Evolutionary conservation across 2,797 vertebrate species (phyloP), one percentile per base, ranked within the genome.

Genomic region (Sebastes ruberrimus): DNA sequence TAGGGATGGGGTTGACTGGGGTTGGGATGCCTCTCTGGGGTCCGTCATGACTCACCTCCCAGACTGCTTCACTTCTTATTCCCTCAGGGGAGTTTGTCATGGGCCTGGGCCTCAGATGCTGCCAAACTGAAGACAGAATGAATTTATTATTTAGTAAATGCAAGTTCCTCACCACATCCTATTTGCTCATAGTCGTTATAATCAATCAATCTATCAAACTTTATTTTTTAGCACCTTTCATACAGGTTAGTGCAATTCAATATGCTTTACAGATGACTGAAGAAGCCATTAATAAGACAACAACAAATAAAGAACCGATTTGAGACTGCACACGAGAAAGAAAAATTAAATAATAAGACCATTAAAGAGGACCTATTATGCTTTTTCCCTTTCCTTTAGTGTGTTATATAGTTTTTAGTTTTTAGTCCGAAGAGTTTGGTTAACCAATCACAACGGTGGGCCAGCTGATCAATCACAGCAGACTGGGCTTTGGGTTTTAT

Each of bases 41-140:
- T 33, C 63, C 3, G 0, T 25, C 18, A 70, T 86, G 88, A 92
- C 80, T 93, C 78, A 81, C 30, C 71, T 83, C 80, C 79, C 57
- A 71, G 64, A 78, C 65, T 72, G 74, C 79, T 59, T 64, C 30
- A 52, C 68, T 82, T 82, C 59, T 11, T 30, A 57, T 16, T 28
- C 72, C 68, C 80, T 78, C 25, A 7, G 69, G 72, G 62, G 73
- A 64, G 46, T 76, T 87, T 57, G 57, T 84, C 76, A 78, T 67
- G 35, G 20, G 49, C 49, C 4, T 27, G n/a, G 42, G 57, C 18
- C 53, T 81, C 68, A 69, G 66, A 66, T 61, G 56, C n/a, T 65
- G 10, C 38, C 46, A 56, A 2, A 18, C 18, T 46, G 7, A 38
- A 64, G 27, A 8, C 62, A 56, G 14, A 62, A 18, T 11, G 25